Evolutionary conservation across 2,113 vertebrate species (phyloP).

Genomic region (Pterophyllum scalare): DNA sequence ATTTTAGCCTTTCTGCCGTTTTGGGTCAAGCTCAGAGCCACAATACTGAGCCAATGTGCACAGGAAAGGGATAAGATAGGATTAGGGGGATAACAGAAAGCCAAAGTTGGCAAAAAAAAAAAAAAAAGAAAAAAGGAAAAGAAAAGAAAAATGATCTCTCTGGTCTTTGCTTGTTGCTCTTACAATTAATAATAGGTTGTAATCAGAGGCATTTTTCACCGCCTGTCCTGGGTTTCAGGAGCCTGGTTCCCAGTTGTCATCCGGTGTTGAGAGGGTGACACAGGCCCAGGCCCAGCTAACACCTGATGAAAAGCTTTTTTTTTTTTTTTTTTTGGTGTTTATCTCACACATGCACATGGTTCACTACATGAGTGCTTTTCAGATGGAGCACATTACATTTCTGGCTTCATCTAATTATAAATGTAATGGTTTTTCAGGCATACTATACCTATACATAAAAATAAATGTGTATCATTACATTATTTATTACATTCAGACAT

Average conservation of each 20-base stretch:
- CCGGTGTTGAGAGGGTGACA: conserved; percentile 59
- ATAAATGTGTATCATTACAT: not conserved
- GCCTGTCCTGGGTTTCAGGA: conserved; percentile 57
- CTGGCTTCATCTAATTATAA: not conserved
- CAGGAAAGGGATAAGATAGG: conserved; percentile 75
- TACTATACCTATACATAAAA: not conserved
- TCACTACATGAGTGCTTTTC: not conserved
- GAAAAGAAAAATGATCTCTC: conserved; percentile 50
- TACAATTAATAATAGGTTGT: conserved; percentile 72
- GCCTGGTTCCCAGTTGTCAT: conserved; percentile 63
- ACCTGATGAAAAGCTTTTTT: conserved; percentile 35
- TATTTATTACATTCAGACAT: not conserved
- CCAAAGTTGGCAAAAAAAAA: conserved; percentile 21
- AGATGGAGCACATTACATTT: not conserved
- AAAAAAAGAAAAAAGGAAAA: conserved; percentile 48
- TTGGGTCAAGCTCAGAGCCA: conserved; percentile 59
- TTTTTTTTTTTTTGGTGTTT: conserved; percentile 27
- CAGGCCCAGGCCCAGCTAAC: conserved; percentile 15
- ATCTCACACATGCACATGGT: not conserved
- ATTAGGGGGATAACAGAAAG: conserved; percentile 71
- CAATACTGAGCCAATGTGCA: conserved; percentile 47
- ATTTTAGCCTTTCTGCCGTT: conserved; percentile 38
- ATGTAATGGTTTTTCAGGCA: rapidly evolving
- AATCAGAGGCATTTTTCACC: conserved; percentile 63
- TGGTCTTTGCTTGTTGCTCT: conserved; percentile 22